These are phyloP conservation scores for Rhinolophus sinicus DNA, from an alignment of 2,113 vertebrate species.

Conservation along the genomic window DNA sequence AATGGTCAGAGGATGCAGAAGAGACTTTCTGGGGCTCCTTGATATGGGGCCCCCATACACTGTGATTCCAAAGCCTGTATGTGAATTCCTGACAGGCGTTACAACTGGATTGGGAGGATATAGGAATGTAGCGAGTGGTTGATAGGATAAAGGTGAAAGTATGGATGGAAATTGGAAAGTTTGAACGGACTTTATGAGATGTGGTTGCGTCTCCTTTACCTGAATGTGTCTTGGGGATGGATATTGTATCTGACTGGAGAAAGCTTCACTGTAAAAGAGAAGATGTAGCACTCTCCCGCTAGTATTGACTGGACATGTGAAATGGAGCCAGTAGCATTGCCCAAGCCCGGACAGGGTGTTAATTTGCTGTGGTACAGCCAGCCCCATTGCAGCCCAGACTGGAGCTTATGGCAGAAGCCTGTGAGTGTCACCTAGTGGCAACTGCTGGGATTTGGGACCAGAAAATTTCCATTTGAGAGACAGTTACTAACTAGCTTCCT, in stretches of 20 bases:
- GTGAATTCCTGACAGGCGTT: background rate
- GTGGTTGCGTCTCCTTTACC: background rate
- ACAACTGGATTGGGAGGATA: background rate
- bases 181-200: background rate
- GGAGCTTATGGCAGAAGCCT: background rate
- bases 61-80: background rate
- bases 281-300: background rate
- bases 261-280: background rate
- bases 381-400: fast-evolving
- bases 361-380: background rate
- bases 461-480: background rate
- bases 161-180: background rate
- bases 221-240: background rate
- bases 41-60: background rate
- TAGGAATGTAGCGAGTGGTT: background rate
- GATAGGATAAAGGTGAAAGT: background rate
- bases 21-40: background rate
- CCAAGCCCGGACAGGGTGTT: background rate
- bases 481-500: background rate
- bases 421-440: conserved; percentile 32
- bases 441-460: background rate
- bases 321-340: background rate
- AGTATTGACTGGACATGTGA: background rate
- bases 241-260: background rate
- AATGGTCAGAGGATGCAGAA: background rate